Percentiles rank a stretch among this genome's conserved stretches.
Conservation (phyloP, 2,888 invertebrate species). For the Crematogaster levior region DNA sequence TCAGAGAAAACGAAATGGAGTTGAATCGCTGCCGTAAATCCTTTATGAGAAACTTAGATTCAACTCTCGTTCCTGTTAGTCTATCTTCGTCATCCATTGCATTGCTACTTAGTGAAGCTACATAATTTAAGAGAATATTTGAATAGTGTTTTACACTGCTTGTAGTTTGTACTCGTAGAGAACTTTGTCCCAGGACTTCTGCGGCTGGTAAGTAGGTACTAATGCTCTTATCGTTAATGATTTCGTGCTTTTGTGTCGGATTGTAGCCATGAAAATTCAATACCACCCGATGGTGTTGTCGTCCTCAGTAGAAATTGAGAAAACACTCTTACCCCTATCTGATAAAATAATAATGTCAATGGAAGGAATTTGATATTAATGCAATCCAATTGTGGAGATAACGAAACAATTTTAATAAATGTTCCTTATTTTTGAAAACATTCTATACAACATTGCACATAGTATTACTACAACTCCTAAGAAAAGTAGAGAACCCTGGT, state of each 20-base stretch:
- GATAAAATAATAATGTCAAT: neutral
- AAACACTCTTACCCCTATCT: neutral
- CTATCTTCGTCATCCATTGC: constrained; percentile 16
- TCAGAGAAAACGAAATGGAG: constrained; percentile 52
- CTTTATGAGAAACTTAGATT: constrained; percentile 51
- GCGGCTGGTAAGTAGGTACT: constrained; percentile 70
- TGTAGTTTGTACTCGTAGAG: constrained; percentile 71
- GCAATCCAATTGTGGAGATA: neutral
- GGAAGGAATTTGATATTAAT: neutral
- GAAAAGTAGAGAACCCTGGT: too few species aligned
- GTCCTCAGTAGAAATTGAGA: neutral
- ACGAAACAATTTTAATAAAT: neutral
- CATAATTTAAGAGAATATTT: constrained; percentile 78
- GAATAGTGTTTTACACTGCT: constrained; percentile 77
- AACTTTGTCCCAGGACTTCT: constrained; percentile 68
- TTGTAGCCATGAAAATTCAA: constrained; percentile 43
- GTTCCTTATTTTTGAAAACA: neutral
- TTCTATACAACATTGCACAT: too few species aligned
- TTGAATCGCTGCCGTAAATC: constrained; percentile 58
- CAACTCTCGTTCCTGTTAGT: constrained; percentile 27
- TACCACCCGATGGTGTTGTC: neutral
- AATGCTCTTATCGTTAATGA: constrained; percentile 75
- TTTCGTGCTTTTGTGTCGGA: constrained; percentile 67
- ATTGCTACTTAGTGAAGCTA: constrained; percentile 50
- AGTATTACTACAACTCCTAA: too few species aligned